These are phyloP conservation scores for Drosophila biarmipes DNA, from an alignment of 1,140 invertebrate species.

Conservation along the genomic window DNA sequence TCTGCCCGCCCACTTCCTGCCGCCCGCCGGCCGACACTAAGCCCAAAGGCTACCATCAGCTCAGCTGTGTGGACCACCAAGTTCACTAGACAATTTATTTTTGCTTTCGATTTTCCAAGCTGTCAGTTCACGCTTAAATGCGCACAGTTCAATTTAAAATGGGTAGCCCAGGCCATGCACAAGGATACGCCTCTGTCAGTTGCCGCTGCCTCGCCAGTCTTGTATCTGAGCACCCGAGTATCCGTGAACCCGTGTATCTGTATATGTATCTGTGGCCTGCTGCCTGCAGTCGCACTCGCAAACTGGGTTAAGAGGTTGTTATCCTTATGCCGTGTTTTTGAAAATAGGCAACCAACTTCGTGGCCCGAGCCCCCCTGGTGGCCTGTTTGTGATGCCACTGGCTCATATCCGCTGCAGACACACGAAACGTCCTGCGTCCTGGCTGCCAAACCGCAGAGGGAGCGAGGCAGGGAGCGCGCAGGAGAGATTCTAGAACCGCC, in stretches of 20 bases:
- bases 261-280: constrained; percentile 25
- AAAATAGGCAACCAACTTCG: constrained; percentile 75
- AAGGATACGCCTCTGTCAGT: constrained; percentile 49
- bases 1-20: constrained; percentile 26
- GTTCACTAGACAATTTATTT: constrained; percentile 83
- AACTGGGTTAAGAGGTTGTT: constrained; percentile 83
- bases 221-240: constrained; percentile 20
- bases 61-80: constrained; percentile 79
- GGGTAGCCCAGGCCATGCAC: constrained; percentile 62
- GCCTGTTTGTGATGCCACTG: constrained; percentile 77
- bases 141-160: constrained; percentile 83
- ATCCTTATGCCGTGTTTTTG: constrained; percentile 81
- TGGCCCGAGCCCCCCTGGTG: constrained; percentile 25
- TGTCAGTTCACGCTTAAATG: constrained; percentile 83
- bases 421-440: constrained; percentile 79
- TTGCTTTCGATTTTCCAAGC: constrained; percentile 83
- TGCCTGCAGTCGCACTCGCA: constrained; percentile 43
- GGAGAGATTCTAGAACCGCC: constrained; percentile 15
- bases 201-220: constrained; percentile 21
- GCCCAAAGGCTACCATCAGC: constrained; percentile 78
- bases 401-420: constrained; percentile 80
- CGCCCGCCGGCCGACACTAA: constrained; percentile 65
- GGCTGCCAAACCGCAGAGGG: constrained; percentile 67
- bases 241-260: constrained; percentile 6
- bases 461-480: constrained; percentile 2